Evolutionary conservation across 1,140 invertebrate species (phyloP).

Genomic region (Tribolium castaneum): DNA sequence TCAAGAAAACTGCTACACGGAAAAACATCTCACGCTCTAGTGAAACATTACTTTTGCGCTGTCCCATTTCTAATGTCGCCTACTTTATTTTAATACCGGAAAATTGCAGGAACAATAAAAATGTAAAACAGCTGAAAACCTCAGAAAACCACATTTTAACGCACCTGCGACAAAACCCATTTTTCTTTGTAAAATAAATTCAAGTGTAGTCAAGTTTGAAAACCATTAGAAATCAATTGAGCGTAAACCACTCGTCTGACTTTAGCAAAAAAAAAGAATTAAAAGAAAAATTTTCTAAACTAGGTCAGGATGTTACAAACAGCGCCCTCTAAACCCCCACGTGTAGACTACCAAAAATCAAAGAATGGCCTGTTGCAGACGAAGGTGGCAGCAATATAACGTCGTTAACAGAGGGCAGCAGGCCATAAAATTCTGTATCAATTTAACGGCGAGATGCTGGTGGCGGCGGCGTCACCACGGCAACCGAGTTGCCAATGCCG

Average conservation of each 20-base stretch:
- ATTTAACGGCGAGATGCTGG: neutral
- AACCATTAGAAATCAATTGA: neutral
- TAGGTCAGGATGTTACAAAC: neutral
- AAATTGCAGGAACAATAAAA: neutral
- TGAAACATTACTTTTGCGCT: too few species aligned
- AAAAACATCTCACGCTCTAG: too few species aligned
- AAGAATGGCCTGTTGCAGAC: conserved; percentile 10
- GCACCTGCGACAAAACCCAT: neutral
- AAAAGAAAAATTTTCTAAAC: too few species aligned
- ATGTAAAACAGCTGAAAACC: neutral
- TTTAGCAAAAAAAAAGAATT: too few species aligned
- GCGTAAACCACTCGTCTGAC: neutral
- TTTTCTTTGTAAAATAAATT: neutral
- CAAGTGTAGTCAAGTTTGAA: neutral
- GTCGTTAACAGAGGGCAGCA: neutral
- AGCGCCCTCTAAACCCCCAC: neutral
- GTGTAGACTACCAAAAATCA: conserved; percentile 1
- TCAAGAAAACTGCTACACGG: too few species aligned
- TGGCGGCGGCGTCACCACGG: neutral
- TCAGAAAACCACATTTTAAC: neutral
- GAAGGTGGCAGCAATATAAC: neutral
- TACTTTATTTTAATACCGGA: too few species aligned
- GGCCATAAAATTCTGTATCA: neutral
- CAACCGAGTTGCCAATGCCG: neutral
- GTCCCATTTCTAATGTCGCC: too few species aligned